Percentiles rank a stretch among this genome's conserved stretches.
Conservation (phyloP, 1,140 invertebrate genomes). For the Lepidurus apus region DNA sequence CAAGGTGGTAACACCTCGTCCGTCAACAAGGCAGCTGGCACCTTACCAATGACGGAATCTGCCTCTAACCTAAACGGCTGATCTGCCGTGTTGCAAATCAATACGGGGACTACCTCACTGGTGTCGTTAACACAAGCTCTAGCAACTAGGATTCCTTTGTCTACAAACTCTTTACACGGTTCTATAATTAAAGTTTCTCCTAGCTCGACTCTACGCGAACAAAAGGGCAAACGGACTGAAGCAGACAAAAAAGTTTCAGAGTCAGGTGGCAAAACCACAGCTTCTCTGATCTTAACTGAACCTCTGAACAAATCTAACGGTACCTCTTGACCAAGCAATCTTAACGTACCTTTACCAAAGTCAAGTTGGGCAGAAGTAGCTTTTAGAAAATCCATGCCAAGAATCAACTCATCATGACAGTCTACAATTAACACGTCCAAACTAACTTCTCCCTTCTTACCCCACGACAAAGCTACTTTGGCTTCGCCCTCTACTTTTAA, state of each 20-base stretch:
- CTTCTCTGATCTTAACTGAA: not conserved
- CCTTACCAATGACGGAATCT: not conserved
- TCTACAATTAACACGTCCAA: not conserved
- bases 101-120: not conserved
- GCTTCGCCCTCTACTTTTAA: not conserved
- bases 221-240: not conserved
- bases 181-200: not conserved
- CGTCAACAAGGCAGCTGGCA: not conserved
- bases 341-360: not conserved
- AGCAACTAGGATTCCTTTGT: not conserved
- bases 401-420: not conserved
- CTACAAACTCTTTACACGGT: not conserved
- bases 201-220: not conserved
- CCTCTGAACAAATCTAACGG: not conserved
- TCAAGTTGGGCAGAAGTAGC: not conserved
- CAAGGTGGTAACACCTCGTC: not conserved
- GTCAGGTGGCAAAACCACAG: not conserved
- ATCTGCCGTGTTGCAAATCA: not conserved
- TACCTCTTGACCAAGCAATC: not conserved
- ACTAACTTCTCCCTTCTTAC: not conserved
- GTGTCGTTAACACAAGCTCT: not conserved
- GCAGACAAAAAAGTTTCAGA: not conserved
- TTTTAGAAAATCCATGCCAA: not conserved
- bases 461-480: not conserved
- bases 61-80: not conserved